phyloP scores from a whole-genome alignment of 2,888 invertebrate genomes.

The Pollenia labialis region DNA sequence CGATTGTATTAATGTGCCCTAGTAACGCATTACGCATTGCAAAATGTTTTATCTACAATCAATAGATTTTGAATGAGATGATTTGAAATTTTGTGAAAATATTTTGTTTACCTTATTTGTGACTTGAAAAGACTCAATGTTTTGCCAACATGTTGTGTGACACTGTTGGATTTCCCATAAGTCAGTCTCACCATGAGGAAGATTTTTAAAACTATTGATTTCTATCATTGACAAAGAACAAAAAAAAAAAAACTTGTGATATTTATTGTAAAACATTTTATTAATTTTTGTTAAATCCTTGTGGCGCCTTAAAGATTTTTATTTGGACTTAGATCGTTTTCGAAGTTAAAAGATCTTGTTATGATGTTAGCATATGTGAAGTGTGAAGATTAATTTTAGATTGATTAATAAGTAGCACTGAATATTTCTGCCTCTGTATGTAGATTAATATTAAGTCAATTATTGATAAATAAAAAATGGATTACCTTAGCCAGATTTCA shows the following conservation, averaged over 20 bases:
- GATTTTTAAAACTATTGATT: conserved; percentile 52
- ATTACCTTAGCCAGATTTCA: too few species aligned
- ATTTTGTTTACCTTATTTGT: conserved; percentile 27
- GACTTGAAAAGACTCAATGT: conserved; percentile 44
- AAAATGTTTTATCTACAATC: conserved; percentile 65
- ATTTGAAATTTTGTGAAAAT: background rate
- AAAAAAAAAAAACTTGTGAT: conserved; percentile 44
- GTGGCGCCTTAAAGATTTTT: conserved; percentile 65
- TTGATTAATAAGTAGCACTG: conserved; percentile 24
- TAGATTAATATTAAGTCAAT: background rate
- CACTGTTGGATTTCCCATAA: conserved; percentile 68
- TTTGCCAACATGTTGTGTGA: conserved; percentile 72
- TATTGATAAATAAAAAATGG: too few species aligned
- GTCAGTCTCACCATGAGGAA: background rate
- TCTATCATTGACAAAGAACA: conserved; percentile 51
- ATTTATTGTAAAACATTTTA: conserved; percentile 65
- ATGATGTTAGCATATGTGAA: background rate
- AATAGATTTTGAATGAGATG: conserved; percentile 55
- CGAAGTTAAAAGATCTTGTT: background rate
- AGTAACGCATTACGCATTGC: conserved; percentile 68
- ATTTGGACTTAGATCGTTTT: background rate
- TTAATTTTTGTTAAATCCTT: conserved; percentile 42
- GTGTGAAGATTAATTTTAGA: conserved; percentile 51
- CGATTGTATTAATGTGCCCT: conserved; percentile 1
- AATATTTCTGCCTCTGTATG: background rate